Evolutionary conservation across 2,113 vertebrate genomes (phyloP).

Genomic region (Isurus oxyrinchus): DNA sequence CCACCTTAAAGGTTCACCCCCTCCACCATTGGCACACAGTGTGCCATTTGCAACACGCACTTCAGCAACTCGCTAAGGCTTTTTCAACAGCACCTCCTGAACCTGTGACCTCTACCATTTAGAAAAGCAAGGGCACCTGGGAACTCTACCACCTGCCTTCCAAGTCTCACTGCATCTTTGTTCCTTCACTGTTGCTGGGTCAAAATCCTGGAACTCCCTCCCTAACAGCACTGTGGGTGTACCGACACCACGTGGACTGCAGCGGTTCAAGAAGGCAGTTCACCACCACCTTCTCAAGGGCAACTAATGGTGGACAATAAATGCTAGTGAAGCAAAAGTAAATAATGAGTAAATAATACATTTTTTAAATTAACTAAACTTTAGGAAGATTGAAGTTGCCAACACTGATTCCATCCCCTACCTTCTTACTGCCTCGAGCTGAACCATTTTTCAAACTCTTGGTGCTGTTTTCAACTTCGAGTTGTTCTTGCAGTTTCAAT

Average conservation of each 20-base stretch:
- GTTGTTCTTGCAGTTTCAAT: too few relatives aligned
- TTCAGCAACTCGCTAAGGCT: neutral
- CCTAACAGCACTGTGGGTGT: too few relatives aligned
- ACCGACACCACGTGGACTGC: too few relatives aligned
- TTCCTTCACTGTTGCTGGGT: neutral
- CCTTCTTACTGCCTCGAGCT: neutral
- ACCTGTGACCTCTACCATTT: neutral
- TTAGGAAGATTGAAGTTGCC: neutral
- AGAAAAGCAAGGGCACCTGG: too few relatives aligned
- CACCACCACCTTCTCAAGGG: too few relatives aligned
- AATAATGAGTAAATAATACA: neutral
- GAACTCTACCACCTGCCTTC: too few relatives aligned
- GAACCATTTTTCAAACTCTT: neutral
- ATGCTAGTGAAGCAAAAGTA: neutral
- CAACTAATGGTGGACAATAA: too few relatives aligned
- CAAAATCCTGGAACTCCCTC: neutral
- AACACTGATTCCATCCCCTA: neutral
- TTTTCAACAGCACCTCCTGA: neutral
- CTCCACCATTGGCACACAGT: neutral
- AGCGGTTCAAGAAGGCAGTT: too few relatives aligned
- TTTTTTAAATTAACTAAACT: neutral
- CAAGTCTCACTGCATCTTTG: neutral
- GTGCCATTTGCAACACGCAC: neutral
- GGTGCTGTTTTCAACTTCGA: neutral
- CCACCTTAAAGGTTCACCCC: neutral